Percentiles rank a stretch among this genome's conserved stretches.
These are phyloP conservation scores for Tipula unca DNA, from an alignment of 2,888 invertebrate species.

Conservation along the genomic window DNA sequence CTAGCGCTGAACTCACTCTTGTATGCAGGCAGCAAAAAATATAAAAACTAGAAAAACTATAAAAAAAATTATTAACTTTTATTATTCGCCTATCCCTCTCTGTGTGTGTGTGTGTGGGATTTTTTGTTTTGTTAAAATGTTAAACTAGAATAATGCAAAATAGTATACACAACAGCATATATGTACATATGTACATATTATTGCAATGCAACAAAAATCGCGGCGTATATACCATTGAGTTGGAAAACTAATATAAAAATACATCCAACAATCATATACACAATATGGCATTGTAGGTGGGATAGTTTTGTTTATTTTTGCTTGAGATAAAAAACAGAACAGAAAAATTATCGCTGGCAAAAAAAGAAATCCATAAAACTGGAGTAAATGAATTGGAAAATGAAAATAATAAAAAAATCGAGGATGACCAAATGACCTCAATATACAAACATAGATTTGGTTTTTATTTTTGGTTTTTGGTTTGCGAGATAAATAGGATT, in stretches of 20 bases:
- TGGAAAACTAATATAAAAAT: neutral
- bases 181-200: too few species aligned
- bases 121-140: neutral
- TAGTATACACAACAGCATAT: neutral
- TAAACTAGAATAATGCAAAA: neutral
- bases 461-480: neutral
- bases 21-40: neutral
- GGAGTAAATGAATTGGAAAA: neutral
- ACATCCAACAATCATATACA: neutral
- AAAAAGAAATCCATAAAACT: neutral
- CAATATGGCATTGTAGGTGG: neutral
- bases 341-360: neutral
- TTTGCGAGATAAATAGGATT: neutral
- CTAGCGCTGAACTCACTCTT: neutral
- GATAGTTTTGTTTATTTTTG: neutral
- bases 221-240: neutral
- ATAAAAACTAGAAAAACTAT: neutral
- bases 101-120: neutral
- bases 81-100: neutral
- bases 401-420: neutral
- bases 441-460: neutral
- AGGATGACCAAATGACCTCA: slow-evolving; percentile 8
- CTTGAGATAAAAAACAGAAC: neutral
- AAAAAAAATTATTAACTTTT: neutral
- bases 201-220: neutral